Percentiles rank a stretch among this genome's conserved stretches.
Conservation (phyloP, 2,888 invertebrate species). For the Oeneis ivallda region DNA sequence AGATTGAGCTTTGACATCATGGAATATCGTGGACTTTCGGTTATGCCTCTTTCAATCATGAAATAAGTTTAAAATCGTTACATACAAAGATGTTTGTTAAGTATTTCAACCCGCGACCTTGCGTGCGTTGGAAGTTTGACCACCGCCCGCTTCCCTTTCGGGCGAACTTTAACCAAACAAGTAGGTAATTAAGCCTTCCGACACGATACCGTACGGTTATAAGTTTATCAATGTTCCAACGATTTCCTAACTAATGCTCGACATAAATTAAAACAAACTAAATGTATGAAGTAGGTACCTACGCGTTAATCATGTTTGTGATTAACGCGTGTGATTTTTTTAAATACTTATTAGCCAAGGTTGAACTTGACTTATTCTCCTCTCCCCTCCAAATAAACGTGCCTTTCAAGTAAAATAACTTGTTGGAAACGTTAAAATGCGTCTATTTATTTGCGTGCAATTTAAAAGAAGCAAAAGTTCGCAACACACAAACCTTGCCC, state of each 20-base stretch:
- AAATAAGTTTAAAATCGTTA: no score
- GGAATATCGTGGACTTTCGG: no score
- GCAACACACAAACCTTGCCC: background rate
- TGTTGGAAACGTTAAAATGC: background rate
- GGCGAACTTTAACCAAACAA: slow-evolving; percentile 3
- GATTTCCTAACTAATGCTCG: background rate
- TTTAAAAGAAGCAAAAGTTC: background rate
- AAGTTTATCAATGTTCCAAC: background rate
- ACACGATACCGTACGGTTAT: background rate
- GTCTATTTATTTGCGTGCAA: background rate
- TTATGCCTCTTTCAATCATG: no score
- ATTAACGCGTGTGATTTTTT: no score
- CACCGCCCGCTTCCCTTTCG: background rate
- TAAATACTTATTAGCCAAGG: no score
- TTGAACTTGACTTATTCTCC: no score
- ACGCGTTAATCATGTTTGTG: no score
- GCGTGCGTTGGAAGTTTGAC: background rate
- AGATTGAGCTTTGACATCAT: no score
- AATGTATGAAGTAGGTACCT: no score
- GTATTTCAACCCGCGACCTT: background rate
- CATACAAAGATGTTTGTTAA: background rate
- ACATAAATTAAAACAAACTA: no score
- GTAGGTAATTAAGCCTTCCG: slow-evolving; percentile 9
- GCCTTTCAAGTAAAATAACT: no score
- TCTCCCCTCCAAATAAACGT: no score